These are phyloP conservation scores for Edolisoma coerulescens DNA, from an alignment of 2,113 vertebrate species.

Conservation along the genomic window DNA sequence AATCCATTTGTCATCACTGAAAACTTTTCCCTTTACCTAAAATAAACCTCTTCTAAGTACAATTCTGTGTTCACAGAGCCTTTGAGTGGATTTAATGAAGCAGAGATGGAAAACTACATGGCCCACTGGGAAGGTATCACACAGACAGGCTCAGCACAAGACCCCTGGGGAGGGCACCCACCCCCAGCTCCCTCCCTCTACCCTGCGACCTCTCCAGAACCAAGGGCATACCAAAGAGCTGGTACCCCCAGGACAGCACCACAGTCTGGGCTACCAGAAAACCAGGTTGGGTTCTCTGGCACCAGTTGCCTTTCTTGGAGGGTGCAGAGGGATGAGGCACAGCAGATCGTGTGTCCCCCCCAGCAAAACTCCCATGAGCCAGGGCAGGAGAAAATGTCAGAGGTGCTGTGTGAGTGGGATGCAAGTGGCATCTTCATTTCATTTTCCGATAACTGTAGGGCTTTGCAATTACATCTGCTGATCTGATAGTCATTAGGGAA, in stretches of 20 bases:
- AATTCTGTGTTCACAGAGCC: not conserved
- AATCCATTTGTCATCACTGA: not conserved
- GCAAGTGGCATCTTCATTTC: not conserved
- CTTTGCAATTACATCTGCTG: not conserved
- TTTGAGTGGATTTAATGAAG: not conserved
- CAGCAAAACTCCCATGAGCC: not conserved
- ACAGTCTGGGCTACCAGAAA: not conserved
- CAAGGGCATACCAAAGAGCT: not conserved
- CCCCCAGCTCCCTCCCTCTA: not conserved
- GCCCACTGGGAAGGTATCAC: not conserved
- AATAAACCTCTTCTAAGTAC: not conserved
- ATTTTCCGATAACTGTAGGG: not conserved
- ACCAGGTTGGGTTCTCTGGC: not conserved
- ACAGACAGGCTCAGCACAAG: not conserved
- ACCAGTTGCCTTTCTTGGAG: not conserved
- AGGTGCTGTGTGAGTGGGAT: not conserved
- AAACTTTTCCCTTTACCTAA: not conserved
- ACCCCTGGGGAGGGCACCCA: not conserved
- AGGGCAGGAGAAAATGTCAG: not conserved
- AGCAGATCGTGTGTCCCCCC: rapidly evolving
- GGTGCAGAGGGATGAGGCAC: not conserved
- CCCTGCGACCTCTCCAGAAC: not conserved
- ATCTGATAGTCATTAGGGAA: not conserved
- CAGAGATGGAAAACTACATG: not conserved
- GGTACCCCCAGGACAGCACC: not conserved